These are phyloP conservation scores for Callionymus lyra DNA, from an alignment of 2,113 vertebrate species.

Conservation along the genomic window DNA sequence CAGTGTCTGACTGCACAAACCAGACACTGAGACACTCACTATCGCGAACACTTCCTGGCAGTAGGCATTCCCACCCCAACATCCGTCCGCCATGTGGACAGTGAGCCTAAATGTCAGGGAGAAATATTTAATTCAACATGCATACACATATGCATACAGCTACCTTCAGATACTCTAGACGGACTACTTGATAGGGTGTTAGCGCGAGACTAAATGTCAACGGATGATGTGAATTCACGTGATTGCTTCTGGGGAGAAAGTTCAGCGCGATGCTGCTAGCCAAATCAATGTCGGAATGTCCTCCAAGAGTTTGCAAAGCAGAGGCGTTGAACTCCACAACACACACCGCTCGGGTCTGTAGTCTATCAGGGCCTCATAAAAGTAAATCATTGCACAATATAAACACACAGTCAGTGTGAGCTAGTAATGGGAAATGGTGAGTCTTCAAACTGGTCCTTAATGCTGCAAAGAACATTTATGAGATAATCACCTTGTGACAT, in stretches of 20 bases:
- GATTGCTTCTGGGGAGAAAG: conserved; percentile 54
- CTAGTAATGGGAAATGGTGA: too few relatives aligned
- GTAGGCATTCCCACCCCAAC: conserved; percentile 48
- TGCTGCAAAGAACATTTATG: too few relatives aligned
- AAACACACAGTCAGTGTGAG: too few relatives aligned
- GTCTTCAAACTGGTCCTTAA: too few relatives aligned
- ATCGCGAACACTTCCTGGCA: too few relatives aligned
- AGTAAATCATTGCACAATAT: too few relatives aligned
- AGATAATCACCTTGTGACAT: too few relatives aligned
- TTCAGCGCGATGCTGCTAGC: conserved; percentile 41
- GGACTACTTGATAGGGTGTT: conserved; percentile 33
- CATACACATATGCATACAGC: conserved; percentile 10
- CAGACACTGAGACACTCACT: conserved; percentile 12
- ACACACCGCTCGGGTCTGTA: too few relatives aligned
- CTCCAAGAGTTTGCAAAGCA: conserved; percentile 11
- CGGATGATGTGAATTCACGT: conserved; percentile 55
- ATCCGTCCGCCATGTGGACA: conserved; percentile 37
- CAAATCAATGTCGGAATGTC: conserved; percentile 30
- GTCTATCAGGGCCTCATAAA: too few relatives aligned
- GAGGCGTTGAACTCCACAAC: not conserved
- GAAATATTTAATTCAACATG: conserved; percentile 52
- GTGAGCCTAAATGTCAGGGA: conserved; percentile 61
- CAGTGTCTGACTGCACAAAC: conserved; percentile 40
- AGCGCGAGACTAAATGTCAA: conserved; percentile 60
- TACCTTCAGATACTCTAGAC: conserved; percentile 19